Percentiles rank a stretch among this genome's conserved stretches.
phyloP scores from a whole-genome alignment of 2,888 invertebrate genomes.

The Pyrrhosoma nymphula region DNA sequence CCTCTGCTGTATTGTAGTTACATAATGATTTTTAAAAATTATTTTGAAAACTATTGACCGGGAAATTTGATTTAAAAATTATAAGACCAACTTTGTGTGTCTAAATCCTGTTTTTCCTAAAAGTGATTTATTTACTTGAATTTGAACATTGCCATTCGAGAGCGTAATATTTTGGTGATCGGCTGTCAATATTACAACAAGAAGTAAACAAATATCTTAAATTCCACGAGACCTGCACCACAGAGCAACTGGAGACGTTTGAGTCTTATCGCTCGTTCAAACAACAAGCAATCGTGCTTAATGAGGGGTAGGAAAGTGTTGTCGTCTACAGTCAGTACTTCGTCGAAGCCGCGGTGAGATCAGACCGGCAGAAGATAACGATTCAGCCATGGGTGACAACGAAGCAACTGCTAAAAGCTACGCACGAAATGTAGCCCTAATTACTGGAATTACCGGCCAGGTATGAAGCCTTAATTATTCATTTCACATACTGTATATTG shows the following conservation, averaged over 20 bases:
- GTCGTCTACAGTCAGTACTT: not conserved
- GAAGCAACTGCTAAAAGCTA: not conserved
- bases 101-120: not conserved
- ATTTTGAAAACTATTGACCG: not conserved
- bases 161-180: not conserved
- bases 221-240: not conserved
- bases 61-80: not conserved
- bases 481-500: slow-evolving; percentile 38
- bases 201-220: not conserved
- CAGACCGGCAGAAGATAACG: not conserved
- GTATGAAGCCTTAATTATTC: slow-evolving; percentile 79
- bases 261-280: not conserved
- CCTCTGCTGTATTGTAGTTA: not conserved
- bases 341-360: no score
- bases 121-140: not conserved
- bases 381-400: slow-evolving; percentile 21
- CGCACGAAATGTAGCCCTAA: slow-evolving; percentile 87
- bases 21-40: not conserved
- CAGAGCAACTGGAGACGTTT: not conserved
- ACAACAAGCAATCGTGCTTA: not conserved
- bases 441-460: slow-evolving; percentile 99
- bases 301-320: not conserved
- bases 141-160: not conserved
- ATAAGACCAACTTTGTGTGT: not conserved
- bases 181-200: not conserved